These are phyloP conservation scores for Sebastes dallii DNA, from an alignment of 2,797 vertebrate species.

Conservation along the genomic window DNA sequence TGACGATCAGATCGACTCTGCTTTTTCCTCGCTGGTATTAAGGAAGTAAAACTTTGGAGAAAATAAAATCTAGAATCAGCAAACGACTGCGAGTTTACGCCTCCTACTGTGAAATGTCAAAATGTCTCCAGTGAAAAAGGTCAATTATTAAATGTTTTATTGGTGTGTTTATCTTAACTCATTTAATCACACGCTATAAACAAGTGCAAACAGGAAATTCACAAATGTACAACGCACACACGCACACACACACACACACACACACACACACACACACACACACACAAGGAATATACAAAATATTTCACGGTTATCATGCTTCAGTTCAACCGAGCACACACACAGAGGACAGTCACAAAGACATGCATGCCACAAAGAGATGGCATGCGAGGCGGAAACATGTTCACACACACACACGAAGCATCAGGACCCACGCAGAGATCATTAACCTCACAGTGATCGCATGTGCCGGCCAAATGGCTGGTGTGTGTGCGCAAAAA, in stretches of 20 bases:
- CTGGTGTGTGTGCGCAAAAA: conserved; percentile 30
- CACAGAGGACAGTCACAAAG: conserved; percentile 10
- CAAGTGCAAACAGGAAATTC: not conserved
- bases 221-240: not conserved
- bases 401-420: conserved; percentile 11
- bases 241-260: no score
- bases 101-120: not conserved
- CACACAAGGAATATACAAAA: not conserved
- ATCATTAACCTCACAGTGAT: conserved; percentile 14
- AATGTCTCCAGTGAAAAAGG: not conserved
- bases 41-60: not conserved
- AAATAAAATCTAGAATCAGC: not conserved
- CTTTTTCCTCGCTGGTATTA: not conserved
- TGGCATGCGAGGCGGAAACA: conserved; percentile 28
- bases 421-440: not conserved
- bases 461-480: conserved; percentile 37
- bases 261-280: no score
- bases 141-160: not conserved
- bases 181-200: not conserved
- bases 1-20: not conserved
- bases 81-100: not conserved
- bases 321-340: conserved; percentile 13
- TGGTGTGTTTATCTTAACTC: not conserved
- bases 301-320: conserved; percentile 9
- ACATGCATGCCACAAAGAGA: not conserved